These are phyloP conservation scores for Himantopus leucocephalus DNA, from an alignment of 2,113 vertebrate species.

Conservation along the genomic window DNA sequence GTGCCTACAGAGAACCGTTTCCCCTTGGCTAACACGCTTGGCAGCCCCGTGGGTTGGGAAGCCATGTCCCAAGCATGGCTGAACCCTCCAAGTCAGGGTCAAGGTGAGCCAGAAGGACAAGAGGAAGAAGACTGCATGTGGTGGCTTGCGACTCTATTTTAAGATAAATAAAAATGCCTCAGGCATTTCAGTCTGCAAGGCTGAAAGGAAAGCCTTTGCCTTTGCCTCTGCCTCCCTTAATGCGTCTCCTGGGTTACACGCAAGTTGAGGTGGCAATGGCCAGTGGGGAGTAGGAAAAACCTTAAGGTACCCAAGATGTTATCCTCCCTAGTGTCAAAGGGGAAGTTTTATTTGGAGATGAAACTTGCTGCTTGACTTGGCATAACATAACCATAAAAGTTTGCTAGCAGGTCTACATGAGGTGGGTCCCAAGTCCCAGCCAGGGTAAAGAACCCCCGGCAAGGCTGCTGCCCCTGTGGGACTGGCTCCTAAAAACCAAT, in stretches of 20 bases:
- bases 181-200: background rate
- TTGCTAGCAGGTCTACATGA: background rate
- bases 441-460: fast-evolving
- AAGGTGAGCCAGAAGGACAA: background rate
- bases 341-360: background rate
- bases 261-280: background rate
- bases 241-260: background rate
- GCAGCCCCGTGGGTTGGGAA: background rate
- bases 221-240: background rate
- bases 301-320: background rate
- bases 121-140: background rate
- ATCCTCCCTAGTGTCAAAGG: background rate
- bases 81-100: background rate
- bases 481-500: background rate
- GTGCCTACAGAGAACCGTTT: background rate
- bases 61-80: background rate
- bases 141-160: background rate
- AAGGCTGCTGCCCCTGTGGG: background rate
- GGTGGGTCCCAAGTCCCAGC: background rate
- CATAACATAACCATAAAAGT: background rate
- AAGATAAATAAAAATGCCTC: background rate
- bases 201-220: background rate
- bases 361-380: background rate
- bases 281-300: background rate
- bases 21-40: background rate